Base-by-base conservation (phyloP, 2,888 invertebrate species). In the Mimachlamys varia region DNA sequence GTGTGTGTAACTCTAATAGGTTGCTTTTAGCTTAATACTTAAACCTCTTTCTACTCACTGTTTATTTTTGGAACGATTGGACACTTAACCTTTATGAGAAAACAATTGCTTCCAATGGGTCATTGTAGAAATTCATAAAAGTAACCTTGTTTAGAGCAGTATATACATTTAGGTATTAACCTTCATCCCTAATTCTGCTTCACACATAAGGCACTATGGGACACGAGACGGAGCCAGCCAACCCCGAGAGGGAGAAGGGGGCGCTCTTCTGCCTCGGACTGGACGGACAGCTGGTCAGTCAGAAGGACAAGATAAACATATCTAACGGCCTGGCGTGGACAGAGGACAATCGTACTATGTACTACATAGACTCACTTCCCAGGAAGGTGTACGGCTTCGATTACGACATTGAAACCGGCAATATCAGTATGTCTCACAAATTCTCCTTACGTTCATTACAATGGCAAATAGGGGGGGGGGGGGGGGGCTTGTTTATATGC, bases 301-400 rank as follows among this genome's bases (percentile, higher is more conserved):
- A 94, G 44, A 90, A 93, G 27, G 93, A 93, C 12, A 94, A 95
- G 49, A 91, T 96, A n/a, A 92, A 92, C 89, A 94, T 98, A n/a
- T 98, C 98, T 88, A 98, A 98, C 95, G 98, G 98, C 0, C 96
- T 98, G 12, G 98, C 98, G 0, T 98, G 98, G 98, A 98, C 97
- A 33, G 95, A 97, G 0, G 98, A 98, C 94, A 97, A 98, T 95
- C 97, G 97, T 92, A 97, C 97, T 94, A 97, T 98, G 97, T 98
- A 98, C 96, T 98, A 98, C 96, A 98, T 98, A 58, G 98, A 98
- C 96, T 97, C 98, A 0, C 97, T 97, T 0, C 98, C 98, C 0
- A 96, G 97, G 55, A 97, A 97, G 93, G 97, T 98, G 3, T 98
- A 97, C 90, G 98, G 97, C 15, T 98, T 98, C 95, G 98, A 98